Evolutionary conservation across 2,113 vertebrate species (phyloP), one percentile per base, ranked within the genome.

Genomic region (Sinocyclocheilus anophthalmus): DNA sequence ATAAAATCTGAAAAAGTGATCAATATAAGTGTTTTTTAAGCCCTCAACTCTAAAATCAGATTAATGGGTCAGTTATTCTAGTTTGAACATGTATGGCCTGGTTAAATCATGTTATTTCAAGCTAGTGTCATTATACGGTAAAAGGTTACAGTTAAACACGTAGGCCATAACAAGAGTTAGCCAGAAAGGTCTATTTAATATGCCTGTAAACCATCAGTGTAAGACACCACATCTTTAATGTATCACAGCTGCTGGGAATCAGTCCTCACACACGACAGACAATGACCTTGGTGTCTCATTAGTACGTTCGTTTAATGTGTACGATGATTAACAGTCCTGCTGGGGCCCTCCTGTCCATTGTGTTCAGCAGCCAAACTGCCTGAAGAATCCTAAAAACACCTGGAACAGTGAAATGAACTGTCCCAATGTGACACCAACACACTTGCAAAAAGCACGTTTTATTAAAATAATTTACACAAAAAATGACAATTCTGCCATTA

Each of bases 231-330:
- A 16, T 76, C 5, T 53, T 61, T 57, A 30, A 61, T 79, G 13
- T 87, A 79, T 78, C 91, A 24, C 89, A 88, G 90, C 91, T 92
- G 92, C 81, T 88, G 87, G 65, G 77, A 77, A 70, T 88, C 88
- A 90, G 87, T 90, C 88, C 87, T 50, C 33, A 26, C 50, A 86
- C 85, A 84, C 88, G 77, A 85, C 88, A 88, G 89, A 89, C 69
- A 12, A 42, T 83, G 91, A 92, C 90, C 92, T 86, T 88, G 89
- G 86, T 89, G 33, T 81, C n/a, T 76, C 24, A 87, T 90, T 83
- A 84, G 87, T 85, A 88, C 65, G 83, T 45, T 45, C 80, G 82
- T 83, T 53, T 59, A 30, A 53, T 70, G 30, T 59, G 42, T 67
- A 69, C n/a, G 42, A 26, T 57, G 84, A 76, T 70, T 18, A 65